Evolutionary conservation across 2,113 vertebrate genomes (phyloP).

Genomic region (Spheniscus mendiculus): DNA sequence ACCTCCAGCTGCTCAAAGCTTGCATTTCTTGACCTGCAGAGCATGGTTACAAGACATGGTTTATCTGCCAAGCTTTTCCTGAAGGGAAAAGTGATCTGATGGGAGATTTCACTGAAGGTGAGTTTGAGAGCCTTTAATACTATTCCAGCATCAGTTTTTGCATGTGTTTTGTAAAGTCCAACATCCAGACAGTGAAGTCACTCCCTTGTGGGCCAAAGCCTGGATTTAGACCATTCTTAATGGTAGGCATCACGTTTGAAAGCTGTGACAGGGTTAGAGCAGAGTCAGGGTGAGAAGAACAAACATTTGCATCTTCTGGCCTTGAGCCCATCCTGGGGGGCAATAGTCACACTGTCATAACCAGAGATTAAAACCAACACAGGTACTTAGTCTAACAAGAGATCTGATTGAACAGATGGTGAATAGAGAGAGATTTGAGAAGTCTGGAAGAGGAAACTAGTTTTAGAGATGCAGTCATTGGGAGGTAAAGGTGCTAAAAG

Average conservation of each 20-base stretch:
- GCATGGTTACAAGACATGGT: neutral
- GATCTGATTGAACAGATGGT: slow-evolving; percentile 37
- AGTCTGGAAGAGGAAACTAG: slow-evolving; percentile 4
- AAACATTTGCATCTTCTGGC: slow-evolving; percentile 6
- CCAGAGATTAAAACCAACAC: neutral
- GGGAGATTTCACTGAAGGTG: neutral
- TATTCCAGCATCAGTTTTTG: neutral
- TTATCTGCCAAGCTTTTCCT: neutral
- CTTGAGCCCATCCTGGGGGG: neutral
- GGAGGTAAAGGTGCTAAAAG: neutral
- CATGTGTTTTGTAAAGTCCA: neutral
- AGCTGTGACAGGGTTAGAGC: neutral
- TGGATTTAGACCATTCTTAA: neutral
- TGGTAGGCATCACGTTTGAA: neutral
- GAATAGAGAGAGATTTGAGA: neutral
- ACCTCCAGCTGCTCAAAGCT: neutral
- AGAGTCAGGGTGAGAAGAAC: neutral
- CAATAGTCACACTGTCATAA: neutral
- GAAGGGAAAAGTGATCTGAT: neutral
- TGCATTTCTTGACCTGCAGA: neutral
- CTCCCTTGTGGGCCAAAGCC: neutral
- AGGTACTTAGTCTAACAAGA: slow-evolving; percentile 36
- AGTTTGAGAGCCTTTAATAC: neutral
- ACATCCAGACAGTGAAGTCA: neutral
- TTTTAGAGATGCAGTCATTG: neutral